Evolutionary conservation across 1,140 invertebrate genomes (phyloP).

Genomic region (Drosophila pruinosa): DNA sequence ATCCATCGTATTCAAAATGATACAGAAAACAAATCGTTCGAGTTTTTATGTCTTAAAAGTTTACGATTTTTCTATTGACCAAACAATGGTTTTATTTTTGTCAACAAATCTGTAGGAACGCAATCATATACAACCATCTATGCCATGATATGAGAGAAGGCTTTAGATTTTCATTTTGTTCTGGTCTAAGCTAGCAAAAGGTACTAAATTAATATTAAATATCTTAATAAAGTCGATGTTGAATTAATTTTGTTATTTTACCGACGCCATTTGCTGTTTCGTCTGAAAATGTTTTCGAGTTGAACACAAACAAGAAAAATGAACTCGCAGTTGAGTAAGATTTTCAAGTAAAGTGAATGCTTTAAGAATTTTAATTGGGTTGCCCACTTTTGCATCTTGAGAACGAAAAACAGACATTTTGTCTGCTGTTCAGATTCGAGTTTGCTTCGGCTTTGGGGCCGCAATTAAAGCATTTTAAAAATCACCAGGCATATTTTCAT

Average conservation of each 20-base stretch:
- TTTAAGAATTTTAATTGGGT: conserved; percentile 73
- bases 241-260: conserved; percentile 5
- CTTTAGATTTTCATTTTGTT: not conserved
- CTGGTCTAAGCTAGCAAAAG: not conserved
- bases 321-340: conserved; percentile 32
- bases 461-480: conserved; percentile 78
- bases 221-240: not conserved
- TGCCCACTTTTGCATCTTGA: conserved; percentile 73
- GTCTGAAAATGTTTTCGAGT: not conserved
- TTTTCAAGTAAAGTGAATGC: conserved; percentile 71
- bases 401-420: conserved; percentile 74
- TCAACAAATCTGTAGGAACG: conserved; percentile 32
- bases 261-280: conserved; percentile 21
- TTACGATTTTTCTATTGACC: conserved; percentile 62
- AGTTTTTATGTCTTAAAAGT: conserved; percentile 52
- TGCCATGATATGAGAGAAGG: too few species aligned
- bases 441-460: conserved; percentile 25
- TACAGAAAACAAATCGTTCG: conserved; percentile 48
- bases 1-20: conserved; percentile 35
- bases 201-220: conserved; percentile 3
- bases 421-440: conserved; percentile 53
- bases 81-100: conserved; percentile 46
- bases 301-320: not conserved
- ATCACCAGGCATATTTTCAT: conserved; percentile 76
- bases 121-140: not conserved